Evolutionary conservation across 2,797 vertebrate genomes (phyloP), one percentile per base, ranked within the genome.

Genomic region (Ispidina lecontei): DNA sequence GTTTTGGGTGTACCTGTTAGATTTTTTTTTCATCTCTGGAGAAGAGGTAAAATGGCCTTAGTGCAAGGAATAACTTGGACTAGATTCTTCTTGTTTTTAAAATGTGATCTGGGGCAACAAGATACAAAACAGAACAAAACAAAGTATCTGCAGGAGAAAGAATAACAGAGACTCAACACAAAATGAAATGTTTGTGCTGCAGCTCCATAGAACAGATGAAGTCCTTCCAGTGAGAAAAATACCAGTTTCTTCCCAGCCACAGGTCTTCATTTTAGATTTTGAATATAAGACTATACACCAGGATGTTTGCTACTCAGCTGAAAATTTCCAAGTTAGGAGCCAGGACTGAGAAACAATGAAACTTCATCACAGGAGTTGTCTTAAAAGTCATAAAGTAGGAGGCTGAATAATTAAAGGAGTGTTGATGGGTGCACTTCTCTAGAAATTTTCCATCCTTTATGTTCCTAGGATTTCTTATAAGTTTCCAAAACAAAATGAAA

Each of bases 41-140:
- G 14, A 41, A 69, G 74, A 74, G n/a, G 11, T 71, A 67, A 86
- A 91, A 81, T 20, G 26, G 9, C 49, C 17, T 52, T 49, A 22
- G 11, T 88, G 49, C 37, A 94, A 93, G 85, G 56, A 96, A 81
- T 92, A 91, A 91, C 56, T 78, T 91, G 81, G 62, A 86, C 47
- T 73, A 73, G 77, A 8, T 14, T 22, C 21, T 56, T 81, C 46
- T n/a, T 39, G 26, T 52, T 52, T 52, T 47, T 17, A 20, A 79
- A 77, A 29, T 14, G 4, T 43, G 13, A 58, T 86, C 75, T 81
- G 28, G 12, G 1, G 20, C 56, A 94, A 83, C 21, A 87, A 75
- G 23, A 16, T 74, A 77, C 28, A 54, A n/a, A 49, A 49, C 47
- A 49, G 26, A 49, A 20, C 11, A 59, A 28, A 43, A 15, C 10